phyloP scores from a whole-genome alignment of 2,888 invertebrate species.

The Elgonia sp. region DNA sequence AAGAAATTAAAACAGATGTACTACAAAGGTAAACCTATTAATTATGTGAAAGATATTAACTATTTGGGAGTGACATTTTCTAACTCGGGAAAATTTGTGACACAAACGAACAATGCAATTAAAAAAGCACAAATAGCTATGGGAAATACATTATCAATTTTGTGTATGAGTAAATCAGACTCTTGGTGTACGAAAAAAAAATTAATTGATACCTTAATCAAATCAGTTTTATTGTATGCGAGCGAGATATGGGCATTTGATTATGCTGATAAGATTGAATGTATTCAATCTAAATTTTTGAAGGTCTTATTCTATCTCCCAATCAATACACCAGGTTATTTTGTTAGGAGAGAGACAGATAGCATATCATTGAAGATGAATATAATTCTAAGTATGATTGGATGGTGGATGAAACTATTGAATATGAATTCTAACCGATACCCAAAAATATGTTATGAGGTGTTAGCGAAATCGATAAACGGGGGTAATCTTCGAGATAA shows the following conservation, averaged over 20 bases:
- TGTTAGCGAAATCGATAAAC: too few species aligned
- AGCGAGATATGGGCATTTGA: conserved; percentile 29
- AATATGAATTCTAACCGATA: conserved; percentile 5
- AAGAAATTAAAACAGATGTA: not conserved
- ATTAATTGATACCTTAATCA: not conserved
- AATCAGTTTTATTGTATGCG: conserved; percentile 23
- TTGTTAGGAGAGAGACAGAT: too few species aligned
- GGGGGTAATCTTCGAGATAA: too few species aligned
- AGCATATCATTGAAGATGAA: too few species aligned
- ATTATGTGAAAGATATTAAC: not conserved
- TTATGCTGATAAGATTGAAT: conserved; percentile 8
- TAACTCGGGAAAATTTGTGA: conserved; percentile 13
- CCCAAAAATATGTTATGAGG: not conserved
- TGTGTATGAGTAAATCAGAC: not conserved
- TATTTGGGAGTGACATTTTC: not conserved
- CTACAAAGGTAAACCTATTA: not conserved
- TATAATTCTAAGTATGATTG: not conserved
- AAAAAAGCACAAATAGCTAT: not conserved
- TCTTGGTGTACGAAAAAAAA: not conserved
- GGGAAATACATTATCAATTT: not conserved
- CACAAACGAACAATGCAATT: not conserved
- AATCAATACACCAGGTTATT: conserved; percentile 18
- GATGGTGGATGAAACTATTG: conserved; percentile 19
- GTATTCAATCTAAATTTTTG: conserved; percentile 19
- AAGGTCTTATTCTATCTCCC: conserved; percentile 12